phyloP scores from a whole-genome alignment of 1,140 invertebrate species.

The Brachionus asplanchnoidis region DNA sequence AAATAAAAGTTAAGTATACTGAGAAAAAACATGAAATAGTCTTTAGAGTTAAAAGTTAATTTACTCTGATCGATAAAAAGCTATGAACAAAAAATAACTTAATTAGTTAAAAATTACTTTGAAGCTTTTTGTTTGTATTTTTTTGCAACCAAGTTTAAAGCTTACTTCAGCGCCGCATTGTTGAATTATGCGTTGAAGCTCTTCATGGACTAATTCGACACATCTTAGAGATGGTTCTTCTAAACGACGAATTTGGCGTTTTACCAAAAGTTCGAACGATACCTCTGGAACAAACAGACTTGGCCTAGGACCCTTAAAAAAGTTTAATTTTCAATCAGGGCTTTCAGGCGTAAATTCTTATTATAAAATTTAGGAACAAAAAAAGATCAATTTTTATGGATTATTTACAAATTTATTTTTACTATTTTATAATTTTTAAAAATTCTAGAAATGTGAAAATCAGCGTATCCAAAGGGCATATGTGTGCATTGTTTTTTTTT shows the following conservation, averaged over 20 bases:
- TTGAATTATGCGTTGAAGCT: slow-evolving; percentile 97
- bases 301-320: slow-evolving; percentile 73
- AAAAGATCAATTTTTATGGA: too few species aligned
- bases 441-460: background rate
- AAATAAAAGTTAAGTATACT: slow-evolving; percentile 7
- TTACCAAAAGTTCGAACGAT: slow-evolving; percentile 82
- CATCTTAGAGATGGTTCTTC: slow-evolving; percentile 92
- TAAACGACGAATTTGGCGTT: slow-evolving; percentile 87
- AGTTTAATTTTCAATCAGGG: background rate
- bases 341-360: too few species aligned
- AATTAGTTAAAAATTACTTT: background rate
- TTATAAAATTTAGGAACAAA: too few species aligned
- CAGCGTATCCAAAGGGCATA: background rate
- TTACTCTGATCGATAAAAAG: background rate
- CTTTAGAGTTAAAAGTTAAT: slow-evolving; percentile 3
- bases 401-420: too few species aligned
- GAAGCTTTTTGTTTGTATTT: background rate
- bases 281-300: slow-evolving; percentile 94
- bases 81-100: background rate
- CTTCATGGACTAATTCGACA: slow-evolving; percentile 95
- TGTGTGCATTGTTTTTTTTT: background rate
- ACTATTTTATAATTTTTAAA: background rate
- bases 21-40: slow-evolving; percentile 9
- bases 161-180: slow-evolving; percentile 76
- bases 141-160: background rate